These are phyloP conservation scores for Balearica regulorum DNA, from an alignment of 2,797 vertebrate species.

Conservation along the genomic window DNA sequence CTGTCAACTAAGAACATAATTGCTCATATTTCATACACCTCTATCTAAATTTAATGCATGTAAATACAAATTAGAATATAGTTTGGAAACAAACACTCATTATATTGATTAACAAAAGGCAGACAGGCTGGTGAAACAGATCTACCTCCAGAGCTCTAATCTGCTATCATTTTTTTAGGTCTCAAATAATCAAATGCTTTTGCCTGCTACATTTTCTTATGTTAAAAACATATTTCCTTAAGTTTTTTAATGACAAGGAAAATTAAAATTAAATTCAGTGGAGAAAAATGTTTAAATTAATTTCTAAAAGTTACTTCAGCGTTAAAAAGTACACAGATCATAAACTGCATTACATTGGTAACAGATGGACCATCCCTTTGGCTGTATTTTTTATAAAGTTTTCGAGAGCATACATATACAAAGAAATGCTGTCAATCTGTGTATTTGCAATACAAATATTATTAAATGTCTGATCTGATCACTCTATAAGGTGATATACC, in stretches of 20 bases:
- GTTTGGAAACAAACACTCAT: not conserved
- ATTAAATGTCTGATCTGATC: not conserved
- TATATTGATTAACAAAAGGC: not conserved
- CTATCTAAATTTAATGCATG: not conserved
- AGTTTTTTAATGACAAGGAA: not conserved
- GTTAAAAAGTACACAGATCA: not conserved
- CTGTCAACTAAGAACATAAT: not conserved
- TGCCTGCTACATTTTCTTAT: not conserved
- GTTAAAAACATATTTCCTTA: not conserved
- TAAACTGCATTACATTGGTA: not conserved
- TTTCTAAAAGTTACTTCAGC: not conserved
- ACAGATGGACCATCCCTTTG: not conserved
- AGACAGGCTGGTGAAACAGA: not conserved
- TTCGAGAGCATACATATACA: not conserved
- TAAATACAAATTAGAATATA: not conserved
- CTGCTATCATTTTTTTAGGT: not conserved
- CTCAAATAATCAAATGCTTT: not conserved
- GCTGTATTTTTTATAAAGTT: not conserved
- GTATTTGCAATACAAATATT: not conserved
- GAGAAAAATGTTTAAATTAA: not conserved
- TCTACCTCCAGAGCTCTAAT: not conserved
- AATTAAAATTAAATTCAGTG: not conserved
- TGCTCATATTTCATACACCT: not conserved
- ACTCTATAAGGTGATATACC: not conserved
- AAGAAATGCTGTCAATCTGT: no score